A percentile compares a stretch with the other conserved stretches of the same genome.
These are phyloP conservation scores for Greenwoodochromis staneri DNA, from an alignment of 2,113 vertebrate genomes.

Conservation along the genomic window DNA sequence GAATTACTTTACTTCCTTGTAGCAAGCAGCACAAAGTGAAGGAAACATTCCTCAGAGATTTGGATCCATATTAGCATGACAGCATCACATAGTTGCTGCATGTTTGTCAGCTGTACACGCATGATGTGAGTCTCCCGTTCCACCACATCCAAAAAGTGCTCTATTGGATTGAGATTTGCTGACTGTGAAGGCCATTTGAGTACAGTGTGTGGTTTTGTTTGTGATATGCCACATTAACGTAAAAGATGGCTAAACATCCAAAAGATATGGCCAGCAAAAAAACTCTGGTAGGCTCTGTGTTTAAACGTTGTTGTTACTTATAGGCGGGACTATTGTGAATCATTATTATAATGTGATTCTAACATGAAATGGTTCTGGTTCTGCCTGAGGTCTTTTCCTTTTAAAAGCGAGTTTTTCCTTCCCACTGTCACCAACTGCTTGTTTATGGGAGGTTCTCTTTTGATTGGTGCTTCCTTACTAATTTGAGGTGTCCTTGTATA, in stretches of 20 bases:
- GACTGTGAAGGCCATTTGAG: background rate
- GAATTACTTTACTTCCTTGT: background rate
- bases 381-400: background rate
- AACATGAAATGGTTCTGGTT: background rate
- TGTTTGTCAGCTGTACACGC: background rate
- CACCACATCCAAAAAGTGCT: background rate
- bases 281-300: rapidly evolving
- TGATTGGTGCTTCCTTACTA: background rate
- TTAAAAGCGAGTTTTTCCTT: rapidly evolving
- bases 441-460: background rate
- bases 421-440: background rate
- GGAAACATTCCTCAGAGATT: background rate
- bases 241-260: background rate
- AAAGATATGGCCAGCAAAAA: background rate
- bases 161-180: background rate
- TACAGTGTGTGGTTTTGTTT: background rate
- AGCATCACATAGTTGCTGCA: background rate
- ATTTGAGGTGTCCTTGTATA: background rate
- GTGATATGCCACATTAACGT: background rate
- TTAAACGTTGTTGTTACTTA: background rate
- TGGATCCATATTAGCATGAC: background rate
- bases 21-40: background rate
- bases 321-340: background rate
- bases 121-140: background rate
- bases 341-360: background rate